Evolutionary conservation across 2,113 vertebrate species (phyloP), one percentile per base, ranked within the genome.

Genomic region (Girardinichthys multiradiatus): DNA sequence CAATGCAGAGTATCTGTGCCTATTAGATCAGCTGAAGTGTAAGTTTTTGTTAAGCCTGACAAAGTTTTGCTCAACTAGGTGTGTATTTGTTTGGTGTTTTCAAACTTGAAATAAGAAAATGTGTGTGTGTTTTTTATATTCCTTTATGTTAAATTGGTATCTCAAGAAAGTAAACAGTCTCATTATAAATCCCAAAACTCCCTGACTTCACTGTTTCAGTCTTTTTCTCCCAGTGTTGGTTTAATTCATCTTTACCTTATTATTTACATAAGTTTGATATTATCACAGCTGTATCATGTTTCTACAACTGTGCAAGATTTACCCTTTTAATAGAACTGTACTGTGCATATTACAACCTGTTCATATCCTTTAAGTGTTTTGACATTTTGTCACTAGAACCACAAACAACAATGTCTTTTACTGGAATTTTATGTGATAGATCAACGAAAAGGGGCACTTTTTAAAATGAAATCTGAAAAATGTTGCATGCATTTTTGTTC

Each of bases 211-310:
- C 27, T 70, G 19, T 21, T 21, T 24, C 11, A 21, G 17, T 65
- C 27, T 57, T 58, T 17, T 65, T 76, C 74, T 60, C 37, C 27
- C 14, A n/a, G 26, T 33, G 69, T 88, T 85, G 76, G 80, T 87
- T 87, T 81, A 79, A 75, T 74, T 80, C 77, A 77, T 80, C 77
- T 87, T 88, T 82, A 65, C 77, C 74, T 62, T 79, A 68, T 70
- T 51, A 33, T 70, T 72, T 64, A 45, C 68, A 57, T 35, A 74
- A 35, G 33, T 81, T 82, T 90, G 89, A 88, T 82, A 86, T 51
- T 79, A 61, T 42, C 66, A 62, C 21, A n/a, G 33, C 39, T 64
- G 15, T 45, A 45, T 17, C 42, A 45, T 45, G 17, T 19, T 3
- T 5, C 6, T 45, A 17, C 17, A 11, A n/a, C 7, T 54, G 9